These are phyloP conservation scores for Sebastolobus alascanus DNA, from an alignment of 2,797 vertebrate genomes.

Conservation along the genomic window DNA sequence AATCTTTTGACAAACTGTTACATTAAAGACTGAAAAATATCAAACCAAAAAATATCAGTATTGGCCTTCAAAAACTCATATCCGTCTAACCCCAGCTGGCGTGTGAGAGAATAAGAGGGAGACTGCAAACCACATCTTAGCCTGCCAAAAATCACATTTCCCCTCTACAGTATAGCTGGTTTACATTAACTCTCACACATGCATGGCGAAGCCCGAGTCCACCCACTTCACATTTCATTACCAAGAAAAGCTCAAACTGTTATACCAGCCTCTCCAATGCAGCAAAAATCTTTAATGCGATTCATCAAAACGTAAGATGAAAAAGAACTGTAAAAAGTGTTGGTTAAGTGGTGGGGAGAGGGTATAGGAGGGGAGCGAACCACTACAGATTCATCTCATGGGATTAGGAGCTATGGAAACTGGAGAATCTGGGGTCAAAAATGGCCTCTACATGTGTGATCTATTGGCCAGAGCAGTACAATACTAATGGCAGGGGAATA, in stretches of 20 bases:
- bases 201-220: conserved; percentile 65
- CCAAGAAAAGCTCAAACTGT: conserved; percentile 71
- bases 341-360: conserved; percentile 38
- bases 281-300: conserved; percentile 53
- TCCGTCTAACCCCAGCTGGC: conserved; percentile 70
- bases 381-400: conserved; percentile 50
- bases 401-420: conserved; percentile 64
- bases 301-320: conserved; percentile 59
- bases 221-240: conserved; percentile 81
- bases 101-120: conserved; percentile 69
- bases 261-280: conserved; percentile 56
- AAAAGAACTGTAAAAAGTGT: conserved; percentile 56
- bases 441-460: conserved; percentile 66
- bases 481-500: conserved; percentile 36
- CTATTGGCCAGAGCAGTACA: conserved; percentile 53
- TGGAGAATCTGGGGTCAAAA: conserved; percentile 59
- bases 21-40: conserved; percentile 47
- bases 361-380: conserved; percentile 12
- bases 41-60: conserved; percentile 50
- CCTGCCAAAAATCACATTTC: conserved; percentile 83
- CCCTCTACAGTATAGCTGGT: conserved; percentile 76
- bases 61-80: conserved; percentile 60
- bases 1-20: conserved; percentile 36
- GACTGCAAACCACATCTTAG: conserved; percentile 71
- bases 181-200: conserved; percentile 80